phyloP scores from a whole-genome alignment of 1,140 invertebrate species.

The Triops cancriformis region DNA sequence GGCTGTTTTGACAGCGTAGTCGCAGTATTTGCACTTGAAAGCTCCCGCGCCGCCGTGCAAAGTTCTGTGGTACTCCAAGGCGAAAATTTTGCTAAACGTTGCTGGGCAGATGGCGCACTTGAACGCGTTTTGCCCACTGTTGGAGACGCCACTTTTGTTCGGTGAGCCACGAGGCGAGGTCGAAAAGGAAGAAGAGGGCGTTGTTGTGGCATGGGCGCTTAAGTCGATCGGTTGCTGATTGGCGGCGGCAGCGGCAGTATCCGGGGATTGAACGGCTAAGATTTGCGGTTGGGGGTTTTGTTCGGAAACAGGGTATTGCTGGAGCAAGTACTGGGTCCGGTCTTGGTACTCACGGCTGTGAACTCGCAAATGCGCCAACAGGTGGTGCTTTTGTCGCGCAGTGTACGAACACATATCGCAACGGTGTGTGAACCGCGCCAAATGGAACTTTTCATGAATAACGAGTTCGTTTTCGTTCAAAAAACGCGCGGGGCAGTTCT shows the following conservation, averaged over 20 bases:
- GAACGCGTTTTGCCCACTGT: too few relatives aligned
- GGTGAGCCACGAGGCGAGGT: background rate
- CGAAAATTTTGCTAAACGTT: slow-evolving; percentile 56
- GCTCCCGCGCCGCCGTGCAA: slow-evolving; percentile 58
- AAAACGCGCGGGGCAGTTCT: slow-evolving; percentile 65
- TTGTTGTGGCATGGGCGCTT: background rate
- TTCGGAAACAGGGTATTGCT: slow-evolving; percentile 53
- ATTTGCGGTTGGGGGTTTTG: slow-evolving; percentile 51
- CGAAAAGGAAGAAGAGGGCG: background rate
- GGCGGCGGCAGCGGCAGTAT: slow-evolving; percentile 35
- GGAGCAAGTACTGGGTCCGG: slow-evolving; percentile 58
- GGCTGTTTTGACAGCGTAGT: slow-evolving; percentile 67
- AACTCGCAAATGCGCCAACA: slow-evolving; percentile 63
- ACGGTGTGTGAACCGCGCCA: slow-evolving; percentile 49
- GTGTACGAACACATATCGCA: slow-evolving; percentile 73
- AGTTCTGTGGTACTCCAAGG: slow-evolving; percentile 61
- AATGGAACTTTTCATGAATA: slow-evolving; percentile 60
- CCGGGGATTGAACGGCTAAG: slow-evolving; percentile 23
- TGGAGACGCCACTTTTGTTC: background rate
- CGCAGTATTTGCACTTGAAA: slow-evolving; percentile 70
- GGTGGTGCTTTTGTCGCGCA: slow-evolving; percentile 53
- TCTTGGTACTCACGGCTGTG: slow-evolving; percentile 72
- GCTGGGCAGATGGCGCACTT: slow-evolving; percentile 47
- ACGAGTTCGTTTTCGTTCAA: slow-evolving; percentile 54
- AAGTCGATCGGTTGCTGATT: slow-evolving; percentile 33